Conservation (phyloP, 2,888 invertebrate genomes). For the Coenonympha glycerion region DNA sequence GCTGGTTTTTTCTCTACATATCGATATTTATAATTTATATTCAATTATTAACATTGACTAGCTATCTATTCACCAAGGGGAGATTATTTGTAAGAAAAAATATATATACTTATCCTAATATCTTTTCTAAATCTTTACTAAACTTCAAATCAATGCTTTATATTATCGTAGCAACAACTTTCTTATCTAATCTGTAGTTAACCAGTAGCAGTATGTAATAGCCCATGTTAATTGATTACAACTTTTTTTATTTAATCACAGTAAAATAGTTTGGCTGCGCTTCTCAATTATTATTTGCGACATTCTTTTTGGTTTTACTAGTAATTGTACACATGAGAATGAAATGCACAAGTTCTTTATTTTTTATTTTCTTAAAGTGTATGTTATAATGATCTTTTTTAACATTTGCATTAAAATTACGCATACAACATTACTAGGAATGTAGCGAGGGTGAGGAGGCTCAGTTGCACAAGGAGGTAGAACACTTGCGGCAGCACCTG, state of each 20-base stretch:
- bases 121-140: slow-evolving; percentile 9
- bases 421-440: slow-evolving; percentile 60
- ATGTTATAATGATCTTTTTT: slow-evolving; percentile 17
- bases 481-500: slow-evolving; percentile 87
- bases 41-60: slow-evolving; percentile 23
- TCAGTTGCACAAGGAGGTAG: slow-evolving; percentile 90
- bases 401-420: slow-evolving; percentile 48
- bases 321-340: slow-evolving; percentile 7
- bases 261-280: slow-evolving; percentile 30
- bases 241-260: neutral
- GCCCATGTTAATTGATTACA: neutral
- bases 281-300: slow-evolving; percentile 41
- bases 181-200: slow-evolving; percentile 10
- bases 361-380: neutral
- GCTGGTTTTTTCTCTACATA: slow-evolving; percentile 4
- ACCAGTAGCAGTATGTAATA: slow-evolving; percentile 4
- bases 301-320: slow-evolving; percentile 14
- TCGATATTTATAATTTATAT: slow-evolving; percentile 14
- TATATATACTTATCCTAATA: slow-evolving; percentile 10
- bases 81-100: slow-evolving; percentile 28
- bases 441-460: slow-evolving; percentile 64
- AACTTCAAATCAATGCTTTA: neutral
- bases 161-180: slow-evolving; percentile 5
- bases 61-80: slow-evolving; percentile 29
- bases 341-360: slow-evolving; percentile 12